Evolutionary conservation across 1,140 invertebrate species (phyloP), one percentile per base, ranked within the genome.

Genomic region (Pollicipes pollicipes): DNA sequence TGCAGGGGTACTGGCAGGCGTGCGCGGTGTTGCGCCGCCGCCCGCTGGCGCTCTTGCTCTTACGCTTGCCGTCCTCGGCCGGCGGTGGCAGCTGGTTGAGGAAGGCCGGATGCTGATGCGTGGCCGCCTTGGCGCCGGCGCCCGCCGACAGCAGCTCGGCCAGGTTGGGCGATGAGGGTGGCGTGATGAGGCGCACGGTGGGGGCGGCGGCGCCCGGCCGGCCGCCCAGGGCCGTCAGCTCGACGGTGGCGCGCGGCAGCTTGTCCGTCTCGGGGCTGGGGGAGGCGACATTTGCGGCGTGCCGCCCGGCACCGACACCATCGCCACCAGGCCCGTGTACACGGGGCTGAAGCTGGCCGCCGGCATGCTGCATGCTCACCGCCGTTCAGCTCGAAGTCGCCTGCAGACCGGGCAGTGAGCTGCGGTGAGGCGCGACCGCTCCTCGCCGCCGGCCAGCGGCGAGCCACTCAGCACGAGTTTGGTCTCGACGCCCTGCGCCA

Each of bases 1-100:
- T 80, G 77, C 88, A 89, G 0, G 83, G 82, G 76, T 87, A 81
- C 3, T 83, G 81, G 75, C 87, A 89, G 0, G 83, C 84, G 78
- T 88, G 86, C 27, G 81, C 81, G 6, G 84, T 84, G 70, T 73
- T 73, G 37, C 75, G 75, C 71, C 74, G 74, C 21, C 75, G 70
- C 0, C 73, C 72, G 27, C 71, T 71, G 1, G 73, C 64, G 35
- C 74, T 74, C 64, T 73, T 74, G 31, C 66, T 29, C 69, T 72
- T 73, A 16, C 66, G 63, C 66, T 73, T 72, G 21, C 70, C 24
- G 6, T 74, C 73, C 64, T 73, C 75, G 16, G 72, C 66, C 21
- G 71, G 58, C 26, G 70, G 68, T 6, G 73, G 69, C 74, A 70
- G 13, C 72, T 69, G n/a, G 30, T 29, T 37, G 24, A 70, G 68